phyloP scores from a whole-genome alignment of 1,140 invertebrate species.

The Semibalanus balanoides region DNA sequence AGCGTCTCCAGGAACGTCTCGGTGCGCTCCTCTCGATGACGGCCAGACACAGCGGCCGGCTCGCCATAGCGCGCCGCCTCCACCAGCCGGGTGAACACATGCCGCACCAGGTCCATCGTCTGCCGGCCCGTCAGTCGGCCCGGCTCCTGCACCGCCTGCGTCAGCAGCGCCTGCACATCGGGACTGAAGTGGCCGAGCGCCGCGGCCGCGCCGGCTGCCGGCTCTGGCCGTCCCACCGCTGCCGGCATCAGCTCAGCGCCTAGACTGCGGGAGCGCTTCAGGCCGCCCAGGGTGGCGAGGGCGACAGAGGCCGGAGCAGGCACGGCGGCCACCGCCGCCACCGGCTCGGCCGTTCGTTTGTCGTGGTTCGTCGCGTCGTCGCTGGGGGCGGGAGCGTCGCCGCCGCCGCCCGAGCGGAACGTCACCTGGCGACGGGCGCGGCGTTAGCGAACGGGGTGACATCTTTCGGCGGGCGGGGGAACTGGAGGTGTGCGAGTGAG shows the following conservation, averaged over 20 bases:
- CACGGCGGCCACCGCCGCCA: neutral
- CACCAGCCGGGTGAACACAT: conserved; percentile 58
- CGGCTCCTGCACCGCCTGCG: conserved; percentile 36
- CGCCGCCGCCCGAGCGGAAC: neutral
- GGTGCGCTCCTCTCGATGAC: conserved; percentile 72
- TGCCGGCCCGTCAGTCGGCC: conserved; percentile 56
- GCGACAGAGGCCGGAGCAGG: no score
- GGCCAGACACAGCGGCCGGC: conserved; percentile 60
- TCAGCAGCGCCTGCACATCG: conserved; percentile 4
- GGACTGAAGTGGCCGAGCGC: conserved; percentile 27
- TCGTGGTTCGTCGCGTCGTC: conserved; percentile 39
- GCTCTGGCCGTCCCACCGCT: neutral
- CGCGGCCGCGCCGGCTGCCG: conserved; percentile 40
- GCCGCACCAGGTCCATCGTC: conserved; percentile 67
- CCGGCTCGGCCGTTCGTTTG: conserved; percentile 39
- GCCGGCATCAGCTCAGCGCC: conserved; percentile 44
- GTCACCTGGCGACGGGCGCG: neutral
- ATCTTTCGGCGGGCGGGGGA: neutral
- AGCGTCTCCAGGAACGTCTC: conserved; percentile 77
- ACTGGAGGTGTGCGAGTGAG: neutral
- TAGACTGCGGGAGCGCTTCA: conserved; percentile 66
- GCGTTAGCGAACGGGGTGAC: neutral
- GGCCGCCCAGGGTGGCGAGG: conserved; percentile 7
- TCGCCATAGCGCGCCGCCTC: conserved; percentile 60
- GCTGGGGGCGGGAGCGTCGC: conserved; percentile 5